phyloP scores from a whole-genome alignment of 2,113 vertebrate genomes.

The Urocynchramus pylzowi region DNA sequence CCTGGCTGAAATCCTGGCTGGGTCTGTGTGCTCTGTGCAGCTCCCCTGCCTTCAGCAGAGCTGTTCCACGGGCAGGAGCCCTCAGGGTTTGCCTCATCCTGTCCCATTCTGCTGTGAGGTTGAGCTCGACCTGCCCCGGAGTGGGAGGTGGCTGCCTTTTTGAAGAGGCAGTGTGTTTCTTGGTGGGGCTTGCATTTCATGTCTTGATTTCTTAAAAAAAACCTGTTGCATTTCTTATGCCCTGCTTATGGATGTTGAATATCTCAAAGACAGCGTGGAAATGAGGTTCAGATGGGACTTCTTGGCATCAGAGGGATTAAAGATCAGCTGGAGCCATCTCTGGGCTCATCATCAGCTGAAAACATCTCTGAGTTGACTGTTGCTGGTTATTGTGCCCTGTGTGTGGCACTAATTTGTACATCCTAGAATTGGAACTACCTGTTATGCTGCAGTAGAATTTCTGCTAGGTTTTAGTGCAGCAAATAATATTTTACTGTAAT shows the following conservation, averaged over 20 bases:
- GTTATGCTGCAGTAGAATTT: background rate
- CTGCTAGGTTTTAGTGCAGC: background rate
- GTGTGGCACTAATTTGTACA: background rate
- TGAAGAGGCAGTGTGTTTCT: accelerated
- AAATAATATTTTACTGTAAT: background rate
- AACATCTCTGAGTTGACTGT: background rate
- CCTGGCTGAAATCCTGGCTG: too few relatives aligned
- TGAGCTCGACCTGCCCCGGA: background rate
- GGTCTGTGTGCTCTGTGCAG: background rate
- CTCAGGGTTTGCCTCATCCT: background rate
- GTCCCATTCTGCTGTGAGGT: accelerated
- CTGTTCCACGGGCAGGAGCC: accelerated
- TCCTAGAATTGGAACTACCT: background rate
- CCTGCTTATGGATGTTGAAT: background rate
- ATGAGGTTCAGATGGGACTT: background rate
- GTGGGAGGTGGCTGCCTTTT: background rate
- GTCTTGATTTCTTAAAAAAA: background rate
- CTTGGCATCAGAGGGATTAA: background rate
- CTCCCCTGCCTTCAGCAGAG: background rate
- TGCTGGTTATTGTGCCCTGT: background rate
- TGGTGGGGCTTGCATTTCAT: background rate
- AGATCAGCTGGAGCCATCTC: background rate
- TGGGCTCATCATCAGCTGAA: too few relatives aligned
- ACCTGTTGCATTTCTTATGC: background rate
- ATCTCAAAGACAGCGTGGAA: background rate